Evolutionary conservation across 2,888 invertebrate species (phyloP).

Genomic region (Aporophyla nigra): DNA sequence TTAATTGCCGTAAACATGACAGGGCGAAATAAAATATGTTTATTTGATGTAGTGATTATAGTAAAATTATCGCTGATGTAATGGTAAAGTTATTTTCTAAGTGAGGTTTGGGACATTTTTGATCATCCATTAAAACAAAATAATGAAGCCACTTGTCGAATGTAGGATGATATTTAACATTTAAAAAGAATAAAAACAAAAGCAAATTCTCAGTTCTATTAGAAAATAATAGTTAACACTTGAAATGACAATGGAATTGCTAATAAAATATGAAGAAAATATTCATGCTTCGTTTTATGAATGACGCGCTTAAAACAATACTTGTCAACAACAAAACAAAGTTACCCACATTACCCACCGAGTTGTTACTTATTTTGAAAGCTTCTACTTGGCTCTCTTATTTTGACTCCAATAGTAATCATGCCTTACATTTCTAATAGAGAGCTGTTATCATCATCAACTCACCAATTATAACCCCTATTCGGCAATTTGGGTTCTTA

Average conservation of each 20-base stretch:
- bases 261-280: slow-evolving; percentile 7
- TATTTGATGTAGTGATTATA: slow-evolving; percentile 7
- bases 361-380: slow-evolving; percentile 75
- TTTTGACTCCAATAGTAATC: slow-evolving; percentile 74
- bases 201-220: slow-evolving; percentile 1
- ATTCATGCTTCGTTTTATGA: slow-evolving; percentile 11
- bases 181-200: slow-evolving; percentile 28
- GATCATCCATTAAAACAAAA: background rate
- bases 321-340: slow-evolving; percentile 8
- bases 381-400: slow-evolving; percentile 84
- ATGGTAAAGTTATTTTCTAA: background rate
- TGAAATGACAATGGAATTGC: slow-evolving; percentile 16
- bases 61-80: slow-evolving; percentile 16
- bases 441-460: slow-evolving; percentile 88
- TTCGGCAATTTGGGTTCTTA: slow-evolving; percentile 94
- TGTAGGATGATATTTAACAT: slow-evolving; percentile 17
- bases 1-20: slow-evolving; percentile 19
- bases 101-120: background rate
- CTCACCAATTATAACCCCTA: slow-evolving; percentile 96
- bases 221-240: slow-evolving; percentile 11
- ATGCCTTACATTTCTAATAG: slow-evolving; percentile 82
- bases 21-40: slow-evolving; percentile 7
- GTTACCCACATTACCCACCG: slow-evolving; percentile 53
- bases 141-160: background rate
- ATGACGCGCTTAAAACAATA: background rate